A percentile compares a stretch with the other conserved stretches of the same genome.
Conservation (phyloP, 2,797 vertebrate species). For the Limnodromus scolopaceus region DNA sequence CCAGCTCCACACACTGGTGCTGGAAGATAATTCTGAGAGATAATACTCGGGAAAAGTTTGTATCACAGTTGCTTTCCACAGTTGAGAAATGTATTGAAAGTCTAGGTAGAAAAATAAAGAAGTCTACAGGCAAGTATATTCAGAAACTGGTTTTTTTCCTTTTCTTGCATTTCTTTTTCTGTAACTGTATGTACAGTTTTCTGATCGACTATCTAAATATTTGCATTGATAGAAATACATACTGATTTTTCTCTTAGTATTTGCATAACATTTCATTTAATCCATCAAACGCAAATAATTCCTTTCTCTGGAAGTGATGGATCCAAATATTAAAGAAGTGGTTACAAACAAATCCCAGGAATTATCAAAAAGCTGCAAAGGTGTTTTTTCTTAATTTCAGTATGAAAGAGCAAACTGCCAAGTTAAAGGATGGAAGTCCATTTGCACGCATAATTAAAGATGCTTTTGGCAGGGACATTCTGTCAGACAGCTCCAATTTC, state of each 20-base stretch:
- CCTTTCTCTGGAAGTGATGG: neutral
- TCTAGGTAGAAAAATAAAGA: neutral
- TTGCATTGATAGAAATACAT: neutral
- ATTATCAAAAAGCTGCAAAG: neutral
- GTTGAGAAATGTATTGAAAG: neutral
- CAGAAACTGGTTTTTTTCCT: neutral
- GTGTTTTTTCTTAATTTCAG: neutral
- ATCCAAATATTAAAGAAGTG: neutral
- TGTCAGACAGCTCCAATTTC: no score
- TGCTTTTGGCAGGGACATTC: neutral
- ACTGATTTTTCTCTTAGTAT: neutral
- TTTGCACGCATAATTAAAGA: neutral
- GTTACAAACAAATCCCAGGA: neutral
- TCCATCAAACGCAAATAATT: neutral
- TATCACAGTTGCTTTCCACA: neutral
- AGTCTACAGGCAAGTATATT: neutral
- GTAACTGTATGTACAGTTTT: neutral
- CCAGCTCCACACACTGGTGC: neutral
- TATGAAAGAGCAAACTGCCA: neutral
- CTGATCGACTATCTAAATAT: neutral
- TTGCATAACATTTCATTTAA: neutral
- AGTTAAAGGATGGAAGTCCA: neutral
- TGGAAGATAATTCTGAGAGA: neutral
- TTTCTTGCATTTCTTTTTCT: neutral
- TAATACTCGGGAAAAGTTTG: neutral